A percentile compares a stretch with the other conserved stretches of the same genome.
phyloP scores from a whole-genome alignment of 2,888 invertebrate genomes.

The Drosophila prostipennis region DNA sequence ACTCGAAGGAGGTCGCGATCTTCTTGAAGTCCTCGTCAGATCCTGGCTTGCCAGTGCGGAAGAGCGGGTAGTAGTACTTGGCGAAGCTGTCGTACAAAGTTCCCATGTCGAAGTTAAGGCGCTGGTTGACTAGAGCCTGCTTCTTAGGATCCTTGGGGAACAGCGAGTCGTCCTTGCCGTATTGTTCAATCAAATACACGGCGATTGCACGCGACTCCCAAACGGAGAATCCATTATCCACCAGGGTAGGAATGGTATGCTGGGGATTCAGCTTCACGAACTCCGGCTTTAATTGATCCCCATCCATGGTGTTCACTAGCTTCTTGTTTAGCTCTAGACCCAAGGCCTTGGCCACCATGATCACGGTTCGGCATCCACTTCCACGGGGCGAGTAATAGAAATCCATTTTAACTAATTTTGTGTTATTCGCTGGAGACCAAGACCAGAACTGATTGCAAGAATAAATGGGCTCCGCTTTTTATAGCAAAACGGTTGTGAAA shows the following conservation, averaged over 20 bases:
- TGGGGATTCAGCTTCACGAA: slow-evolving; percentile 91
- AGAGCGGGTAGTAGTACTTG: slow-evolving; percentile 85
- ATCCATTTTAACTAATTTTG: not conserved
- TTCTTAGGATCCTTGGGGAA: slow-evolving; percentile 90
- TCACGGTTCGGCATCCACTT: not conserved
- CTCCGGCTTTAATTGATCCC: slow-evolving; percentile 89
- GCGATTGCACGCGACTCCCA: slow-evolving; percentile 94
- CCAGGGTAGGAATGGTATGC: slow-evolving; percentile 92
- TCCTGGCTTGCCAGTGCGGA: slow-evolving; percentile 26
- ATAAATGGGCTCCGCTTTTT: not conserved
- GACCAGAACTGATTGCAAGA: not conserved
- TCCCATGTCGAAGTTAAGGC: slow-evolving; percentile 91
- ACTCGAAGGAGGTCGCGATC: slow-evolving; percentile 10
- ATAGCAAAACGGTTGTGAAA: not conserved
- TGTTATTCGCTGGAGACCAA: not conserved
- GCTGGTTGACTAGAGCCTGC: slow-evolving; percentile 90
- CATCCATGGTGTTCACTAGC: slow-evolving; percentile 85
- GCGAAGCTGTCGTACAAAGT: slow-evolving; percentile 88
- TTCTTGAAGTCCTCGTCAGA: slow-evolving; percentile 72
- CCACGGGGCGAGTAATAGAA: slow-evolving; percentile 1
- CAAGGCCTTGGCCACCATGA: no score
- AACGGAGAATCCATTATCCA: slow-evolving; percentile 91
- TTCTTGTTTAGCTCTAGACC: no score
- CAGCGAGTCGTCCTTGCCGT: slow-evolving; percentile 89
- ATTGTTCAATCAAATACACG: slow-evolving; percentile 91